phyloP scores from a whole-genome alignment of 2,797 vertebrate species.

The Scarus forsteni region DNA sequence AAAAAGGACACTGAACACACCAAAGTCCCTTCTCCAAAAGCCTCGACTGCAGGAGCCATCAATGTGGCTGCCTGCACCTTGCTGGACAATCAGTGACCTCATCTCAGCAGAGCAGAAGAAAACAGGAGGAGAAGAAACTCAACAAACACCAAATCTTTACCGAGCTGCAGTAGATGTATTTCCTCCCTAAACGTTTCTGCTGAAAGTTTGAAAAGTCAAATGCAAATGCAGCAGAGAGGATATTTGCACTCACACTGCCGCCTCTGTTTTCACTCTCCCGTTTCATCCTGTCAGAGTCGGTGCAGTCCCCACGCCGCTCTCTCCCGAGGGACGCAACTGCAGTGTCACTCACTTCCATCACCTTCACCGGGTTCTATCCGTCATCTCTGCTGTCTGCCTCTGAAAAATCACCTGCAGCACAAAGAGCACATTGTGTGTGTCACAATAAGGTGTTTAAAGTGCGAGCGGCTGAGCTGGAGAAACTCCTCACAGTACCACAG shows the following conservation, averaged over 20 bases:
- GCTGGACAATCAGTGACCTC: too few species aligned
- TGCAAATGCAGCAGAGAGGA: slow-evolving; percentile 57
- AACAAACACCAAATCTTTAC: slow-evolving; percentile 10
- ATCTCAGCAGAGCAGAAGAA: too few species aligned
- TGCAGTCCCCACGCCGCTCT: slow-evolving; percentile 32
- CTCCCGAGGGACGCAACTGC: slow-evolving; percentile 50
- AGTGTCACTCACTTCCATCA: slow-evolving; percentile 62
- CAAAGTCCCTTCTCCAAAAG: too few species aligned
- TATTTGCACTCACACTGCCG: slow-evolving; percentile 35
- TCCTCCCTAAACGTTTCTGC: slow-evolving; percentile 15
- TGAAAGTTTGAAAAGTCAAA: slow-evolving; percentile 65
- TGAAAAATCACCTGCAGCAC: slow-evolving; percentile 41
- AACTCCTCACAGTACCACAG: slow-evolving; percentile 7
- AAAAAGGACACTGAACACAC: too few species aligned
- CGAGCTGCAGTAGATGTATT: slow-evolving; percentile 38
- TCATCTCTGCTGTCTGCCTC: slow-evolving; percentile 41
- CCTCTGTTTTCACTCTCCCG: slow-evolving; percentile 38
- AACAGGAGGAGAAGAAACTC: too few species aligned
- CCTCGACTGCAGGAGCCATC: too few species aligned
- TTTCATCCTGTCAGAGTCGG: slow-evolving; percentile 46
- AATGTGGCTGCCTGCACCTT: too few species aligned
- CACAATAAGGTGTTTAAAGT: slow-evolving; percentile 44
- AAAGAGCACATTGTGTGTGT: slow-evolving; percentile 54
- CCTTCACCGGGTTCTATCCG: slow-evolving; percentile 27
- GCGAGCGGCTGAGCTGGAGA: slow-evolving; percentile 31